Percentiles rank a stretch among this genome's conserved stretches.
Conservation (phyloP, 2,113 vertebrate genomes). For the Morone saxatilis region DNA sequence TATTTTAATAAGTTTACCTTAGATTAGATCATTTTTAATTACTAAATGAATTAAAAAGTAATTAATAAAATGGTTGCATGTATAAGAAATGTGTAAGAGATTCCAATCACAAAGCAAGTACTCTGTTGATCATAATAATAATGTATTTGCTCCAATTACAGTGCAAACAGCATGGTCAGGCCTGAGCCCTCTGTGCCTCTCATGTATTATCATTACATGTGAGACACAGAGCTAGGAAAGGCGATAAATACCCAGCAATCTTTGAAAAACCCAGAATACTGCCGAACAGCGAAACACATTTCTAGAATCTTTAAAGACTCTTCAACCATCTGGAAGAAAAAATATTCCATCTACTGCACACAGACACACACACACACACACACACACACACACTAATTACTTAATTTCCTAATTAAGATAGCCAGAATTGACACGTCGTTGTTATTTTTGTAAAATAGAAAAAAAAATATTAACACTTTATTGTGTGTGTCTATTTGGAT, state of each 20-base stretch:
- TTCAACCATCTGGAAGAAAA: neutral
- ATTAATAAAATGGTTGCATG: neutral
- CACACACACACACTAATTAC: neutral
- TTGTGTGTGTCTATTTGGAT: too few relatives aligned
- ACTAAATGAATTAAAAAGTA: neutral
- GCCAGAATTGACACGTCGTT: neutral
- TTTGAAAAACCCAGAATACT: neutral
- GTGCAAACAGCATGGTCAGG: neutral
- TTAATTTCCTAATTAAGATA: neutral
- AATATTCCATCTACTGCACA: neutral
- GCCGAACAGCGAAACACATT: neutral
- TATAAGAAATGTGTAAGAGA: too few relatives aligned
- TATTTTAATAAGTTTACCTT: neutral
- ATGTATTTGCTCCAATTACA: neutral
- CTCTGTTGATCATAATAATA: neutral
- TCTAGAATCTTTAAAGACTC: neutral
- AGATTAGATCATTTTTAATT: neutral
- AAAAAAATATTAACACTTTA: neutral
- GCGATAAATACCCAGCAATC: neutral
- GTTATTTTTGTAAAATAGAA: neutral
- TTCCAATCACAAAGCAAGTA: neutral
- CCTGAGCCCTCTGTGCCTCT: neutral
- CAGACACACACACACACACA: too few relatives aligned
- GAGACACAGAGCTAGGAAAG: neutral
- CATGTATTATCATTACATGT: neutral